Conservation (phyloP, 2,797 vertebrate species). For the Okamejei kenojei region DNA sequence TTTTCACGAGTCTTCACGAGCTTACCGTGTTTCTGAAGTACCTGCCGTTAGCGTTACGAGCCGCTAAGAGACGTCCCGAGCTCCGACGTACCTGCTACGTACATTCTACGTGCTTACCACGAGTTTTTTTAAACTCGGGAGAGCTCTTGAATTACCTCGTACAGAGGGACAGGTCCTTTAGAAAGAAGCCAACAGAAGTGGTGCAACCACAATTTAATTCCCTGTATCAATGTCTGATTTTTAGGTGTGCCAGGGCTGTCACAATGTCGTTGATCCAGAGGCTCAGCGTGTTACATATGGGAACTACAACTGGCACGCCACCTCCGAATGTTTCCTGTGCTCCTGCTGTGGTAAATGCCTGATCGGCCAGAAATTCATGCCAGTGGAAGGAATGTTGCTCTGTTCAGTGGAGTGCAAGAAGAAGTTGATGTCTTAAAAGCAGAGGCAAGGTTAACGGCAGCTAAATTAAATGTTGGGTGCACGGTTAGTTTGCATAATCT, state of each 20-base stretch:
- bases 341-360: constrained; percentile 85
- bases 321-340: constrained; percentile 79
- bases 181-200: background rate
- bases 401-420: constrained; percentile 93
- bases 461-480: background rate
- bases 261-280: constrained; percentile 80
- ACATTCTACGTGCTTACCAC: too few species aligned
- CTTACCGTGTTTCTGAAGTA: too few species aligned
- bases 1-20: too few species aligned
- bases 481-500: too few species aligned
- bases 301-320: constrained; percentile 85
- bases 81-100: too few species aligned
- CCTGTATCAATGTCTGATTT: constrained; percentile 15
- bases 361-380: constrained; percentile 89
- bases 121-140: too few species aligned
- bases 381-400: constrained; percentile 74
- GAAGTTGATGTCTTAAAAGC: constrained; percentile 58
- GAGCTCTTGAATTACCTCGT: too few species aligned
- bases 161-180: too few species aligned
- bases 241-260: constrained; percentile 79
- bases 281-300: constrained; percentile 87
- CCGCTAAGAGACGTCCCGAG: too few species aligned
- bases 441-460: background rate
- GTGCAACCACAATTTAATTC: background rate
- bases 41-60: too few species aligned